phyloP scores from a whole-genome alignment of 2,113 vertebrate species.

The Paedocypris sp. region DNA sequence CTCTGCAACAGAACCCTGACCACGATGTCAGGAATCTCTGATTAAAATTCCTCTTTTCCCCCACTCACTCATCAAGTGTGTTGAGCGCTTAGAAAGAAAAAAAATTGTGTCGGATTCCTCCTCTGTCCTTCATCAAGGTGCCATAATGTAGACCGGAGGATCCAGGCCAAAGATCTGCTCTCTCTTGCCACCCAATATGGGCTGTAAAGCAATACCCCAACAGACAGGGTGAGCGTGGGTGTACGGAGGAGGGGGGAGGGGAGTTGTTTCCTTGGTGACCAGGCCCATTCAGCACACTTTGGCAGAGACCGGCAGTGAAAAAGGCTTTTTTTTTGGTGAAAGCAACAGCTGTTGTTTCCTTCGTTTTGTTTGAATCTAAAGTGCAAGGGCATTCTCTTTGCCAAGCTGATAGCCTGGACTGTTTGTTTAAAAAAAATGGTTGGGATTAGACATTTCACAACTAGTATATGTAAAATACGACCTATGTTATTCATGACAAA shows the following conservation, averaged over 20 bases:
- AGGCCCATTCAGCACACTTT: constrained; percentile 44
- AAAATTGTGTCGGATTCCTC: constrained; percentile 68
- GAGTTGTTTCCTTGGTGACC: constrained; percentile 63
- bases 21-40: constrained; percentile 53
- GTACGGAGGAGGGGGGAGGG: constrained; percentile 35
- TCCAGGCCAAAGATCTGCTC: constrained; percentile 49
- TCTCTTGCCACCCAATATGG: constrained; percentile 39
- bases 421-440: too few relatives aligned
- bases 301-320: constrained; percentile 63
- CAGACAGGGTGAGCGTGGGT: constrained; percentile 19
- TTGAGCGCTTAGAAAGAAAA: constrained; percentile 46
- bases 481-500: too few relatives aligned
- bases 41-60: constrained; percentile 59
- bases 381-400: constrained; percentile 49
- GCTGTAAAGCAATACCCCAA: constrained; percentile 70
- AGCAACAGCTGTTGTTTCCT: constrained; percentile 83
- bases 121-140: constrained; percentile 61
- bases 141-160: constrained; percentile 64
- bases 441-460: too few relatives aligned
- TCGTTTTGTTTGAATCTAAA: constrained; percentile 42
- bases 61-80: constrained; percentile 69
- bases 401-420: constrained; percentile 47
- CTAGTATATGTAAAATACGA: too few relatives aligned
- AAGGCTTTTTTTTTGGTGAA: constrained; percentile 82
- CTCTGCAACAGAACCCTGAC: constrained; percentile 35